Evolutionary conservation across 2,888 invertebrate genomes (phyloP).

Genomic region (Encarsia formosa): DNA sequence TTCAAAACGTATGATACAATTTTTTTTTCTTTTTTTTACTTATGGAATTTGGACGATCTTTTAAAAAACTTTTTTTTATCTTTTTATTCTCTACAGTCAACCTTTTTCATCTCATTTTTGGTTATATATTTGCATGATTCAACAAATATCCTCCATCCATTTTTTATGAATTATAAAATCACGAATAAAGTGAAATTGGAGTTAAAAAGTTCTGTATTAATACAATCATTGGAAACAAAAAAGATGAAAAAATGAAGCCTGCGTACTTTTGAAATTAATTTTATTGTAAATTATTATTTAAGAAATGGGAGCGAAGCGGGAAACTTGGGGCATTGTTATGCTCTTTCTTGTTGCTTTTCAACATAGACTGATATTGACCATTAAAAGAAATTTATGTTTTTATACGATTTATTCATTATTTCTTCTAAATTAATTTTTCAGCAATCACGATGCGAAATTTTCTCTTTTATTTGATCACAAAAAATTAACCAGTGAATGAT

Average conservation of each 20-base stretch:
- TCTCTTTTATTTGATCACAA: conserved; percentile 3
- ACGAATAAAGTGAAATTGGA: conserved; percentile 6
- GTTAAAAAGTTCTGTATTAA: conserved; percentile 17
- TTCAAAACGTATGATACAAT: conserved; percentile 40
- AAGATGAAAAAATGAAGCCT: conserved; percentile 10
- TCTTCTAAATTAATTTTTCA: conserved; percentile 10
- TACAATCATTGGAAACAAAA: conserved; percentile 8
- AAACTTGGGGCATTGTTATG: conserved; percentile 42
- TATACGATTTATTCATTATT: conserved; percentile 15
- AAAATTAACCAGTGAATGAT: conserved; percentile 14
- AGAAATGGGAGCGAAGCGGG: neutral
- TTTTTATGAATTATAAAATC: conserved; percentile 13
- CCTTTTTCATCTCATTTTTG: conserved; percentile 12
- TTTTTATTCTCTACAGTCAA: conserved; percentile 18
- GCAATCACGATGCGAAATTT: conserved; percentile 14
- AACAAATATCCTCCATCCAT: conserved; percentile 22
- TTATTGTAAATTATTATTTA: conserved; percentile 21
- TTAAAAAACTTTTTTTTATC: conserved; percentile 13
- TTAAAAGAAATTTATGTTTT: conserved; percentile 25
- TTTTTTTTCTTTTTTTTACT: conserved; percentile 36
- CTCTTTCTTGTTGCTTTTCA: conserved; percentile 41
- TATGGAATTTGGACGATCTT: conserved; percentile 23
- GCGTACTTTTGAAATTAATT: conserved; percentile 21
- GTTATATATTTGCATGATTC: conserved; percentile 7
- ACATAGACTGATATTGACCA: conserved; percentile 38